These are phyloP conservation scores for Caenorhabditis doughertyi DNA, from an alignment of 2,888 invertebrate genomes.

Conservation along the genomic window DNA sequence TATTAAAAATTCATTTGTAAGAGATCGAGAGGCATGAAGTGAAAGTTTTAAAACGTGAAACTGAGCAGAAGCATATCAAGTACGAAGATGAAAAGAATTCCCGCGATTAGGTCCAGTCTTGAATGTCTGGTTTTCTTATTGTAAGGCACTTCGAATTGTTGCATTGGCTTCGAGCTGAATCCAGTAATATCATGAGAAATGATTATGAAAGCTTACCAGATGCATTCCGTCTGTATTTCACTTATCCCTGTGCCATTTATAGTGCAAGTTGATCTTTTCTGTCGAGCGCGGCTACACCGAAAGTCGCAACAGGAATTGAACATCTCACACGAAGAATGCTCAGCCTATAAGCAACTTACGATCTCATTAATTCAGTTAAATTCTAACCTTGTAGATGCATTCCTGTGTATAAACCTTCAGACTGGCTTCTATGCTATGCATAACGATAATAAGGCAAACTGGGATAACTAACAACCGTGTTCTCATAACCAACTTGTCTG, in stretches of 20 bases:
- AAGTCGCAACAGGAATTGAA: constrained; percentile 68
- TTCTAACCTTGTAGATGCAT: constrained; percentile 53
- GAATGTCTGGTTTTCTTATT: constrained; percentile 43
- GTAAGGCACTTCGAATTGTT: constrained; percentile 29
- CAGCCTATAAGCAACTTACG: constrained; percentile 39
- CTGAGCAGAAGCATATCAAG: constrained; percentile 63
- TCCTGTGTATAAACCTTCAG: constrained; percentile 52
- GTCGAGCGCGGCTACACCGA: constrained; percentile 54
- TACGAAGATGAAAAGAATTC: constrained; percentile 63
- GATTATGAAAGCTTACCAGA: constrained; percentile 28
- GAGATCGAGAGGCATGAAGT: constrained; percentile 47
- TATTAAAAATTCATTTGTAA: constrained; percentile 49
- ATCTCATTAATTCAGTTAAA: not conserved
- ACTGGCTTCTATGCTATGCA: not conserved
- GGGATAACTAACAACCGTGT: not conserved
- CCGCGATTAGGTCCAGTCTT: constrained; percentile 61
- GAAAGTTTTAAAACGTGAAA: constrained; percentile 54
- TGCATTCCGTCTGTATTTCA: constrained; percentile 59
- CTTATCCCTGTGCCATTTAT: constrained; percentile 60
- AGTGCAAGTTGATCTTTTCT: constrained; percentile 62
- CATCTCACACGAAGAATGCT: constrained; percentile 46
- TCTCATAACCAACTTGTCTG: not conserved
- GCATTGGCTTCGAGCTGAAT: constrained; percentile 42
- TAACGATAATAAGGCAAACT: not conserved
- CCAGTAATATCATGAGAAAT: not conserved